Conservation (phyloP, 2,113 vertebrate genomes). For the Mustela nigripes region DNA sequence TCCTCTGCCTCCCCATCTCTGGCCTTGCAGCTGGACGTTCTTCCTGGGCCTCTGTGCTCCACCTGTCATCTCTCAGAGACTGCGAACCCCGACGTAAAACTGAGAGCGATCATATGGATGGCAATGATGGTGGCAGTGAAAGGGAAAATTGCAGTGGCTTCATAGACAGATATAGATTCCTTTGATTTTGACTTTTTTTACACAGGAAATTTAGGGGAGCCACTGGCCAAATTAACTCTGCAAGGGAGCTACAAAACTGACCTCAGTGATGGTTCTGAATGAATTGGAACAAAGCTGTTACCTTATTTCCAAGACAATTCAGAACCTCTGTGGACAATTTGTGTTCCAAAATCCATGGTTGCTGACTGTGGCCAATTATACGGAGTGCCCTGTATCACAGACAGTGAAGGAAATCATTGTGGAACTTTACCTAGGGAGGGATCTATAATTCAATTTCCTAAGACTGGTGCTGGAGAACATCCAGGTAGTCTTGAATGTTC, state of each 20-base stretch:
- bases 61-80: background rate
- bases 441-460: conserved; percentile 62
- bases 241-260: background rate
- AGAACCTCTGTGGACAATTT: conserved; percentile 29
- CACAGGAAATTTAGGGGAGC: background rate
- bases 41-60: background rate
- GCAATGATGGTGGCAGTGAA: background rate
- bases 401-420: conserved; percentile 58
- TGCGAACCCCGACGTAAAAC: background rate
- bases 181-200: conserved; percentile 35
- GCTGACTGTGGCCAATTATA: conserved; percentile 44
- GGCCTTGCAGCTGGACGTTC: background rate
- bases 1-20: background rate
- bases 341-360: conserved; percentile 51
- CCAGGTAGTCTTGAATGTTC: background rate
- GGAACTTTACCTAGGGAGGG: conserved; percentile 19
- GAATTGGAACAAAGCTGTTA: background rate
- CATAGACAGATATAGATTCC: background rate
- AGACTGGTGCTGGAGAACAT: conserved; percentile 51
- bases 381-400: background rate
- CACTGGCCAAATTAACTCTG: conserved; percentile 1
- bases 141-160: background rate
- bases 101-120: background rate
- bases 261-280: conserved; percentile 30
- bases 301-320: conserved; percentile 60